Evolutionary conservation across 2,113 vertebrate species (phyloP), one percentile per base, ranked within the genome.

Genomic region (Procavia capensis): DNA sequence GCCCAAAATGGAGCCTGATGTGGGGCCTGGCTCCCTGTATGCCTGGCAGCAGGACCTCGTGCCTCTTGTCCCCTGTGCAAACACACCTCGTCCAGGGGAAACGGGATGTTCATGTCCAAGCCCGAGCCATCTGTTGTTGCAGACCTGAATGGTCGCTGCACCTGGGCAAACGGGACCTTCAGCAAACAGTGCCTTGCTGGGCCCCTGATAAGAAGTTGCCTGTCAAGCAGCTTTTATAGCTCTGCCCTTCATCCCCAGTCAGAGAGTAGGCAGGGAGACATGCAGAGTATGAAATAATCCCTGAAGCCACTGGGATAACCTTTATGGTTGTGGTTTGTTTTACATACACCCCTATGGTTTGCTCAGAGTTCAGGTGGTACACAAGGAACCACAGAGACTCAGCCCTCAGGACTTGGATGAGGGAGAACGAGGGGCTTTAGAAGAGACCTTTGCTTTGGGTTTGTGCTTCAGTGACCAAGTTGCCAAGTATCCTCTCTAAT

Each of bases 51-150:
- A 4, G 66, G 81, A 70, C 45, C 91, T 82, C 41, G 2, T 27
- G 76, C 86, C 66, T 0, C 59, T 93, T 45, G 59, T 85, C 54
- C 45, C 74, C 88, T 96, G 72, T 95, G 93, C 88, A 97, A 97
- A 96, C 78, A 96, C 0, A 6, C 76, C 90, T 64, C 79, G 89
- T 95, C 66, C 83, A 86, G 76, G 80, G 91, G 94, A 97, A 88
- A 94, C 61, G 63, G 91, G 86, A 66, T 81, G 61, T 97, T 94
- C 96, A 41, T 94, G 89, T 91, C 84, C 76, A 83, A 84, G 90
- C 93, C 88, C 6, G 0, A 34, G 13, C 96, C 96, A 97, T 97
- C 97, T 97, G 97, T 97, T 83, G 50, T 92, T 96, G 88, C 91
- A 87, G 93, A 83, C 57, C 83, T 91, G 85, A 59, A 47, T 78